Evolutionary conservation across 2,888 invertebrate genomes (phyloP), one percentile per base, ranked within the genome.

Genomic region (Drosophila neutralis): DNA sequence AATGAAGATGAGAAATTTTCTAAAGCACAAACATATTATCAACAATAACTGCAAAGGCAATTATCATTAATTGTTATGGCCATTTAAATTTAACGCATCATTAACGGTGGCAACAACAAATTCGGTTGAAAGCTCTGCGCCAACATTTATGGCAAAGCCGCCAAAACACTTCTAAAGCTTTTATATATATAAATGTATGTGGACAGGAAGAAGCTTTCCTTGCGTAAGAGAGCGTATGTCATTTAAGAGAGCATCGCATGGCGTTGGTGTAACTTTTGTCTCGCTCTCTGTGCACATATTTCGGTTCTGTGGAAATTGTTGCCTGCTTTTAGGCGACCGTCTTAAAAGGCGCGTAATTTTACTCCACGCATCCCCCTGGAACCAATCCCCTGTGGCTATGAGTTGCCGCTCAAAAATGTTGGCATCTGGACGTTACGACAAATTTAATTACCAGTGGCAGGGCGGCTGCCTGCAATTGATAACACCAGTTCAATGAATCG

Each of bases 51-150:
- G 88, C 49, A 79, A 79, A 73, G 70, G 76, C 82, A 86, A 90
- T 90, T 88, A 90, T 72, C 90, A 76, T 90, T 90, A 87, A 87
- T 90, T 88, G 89, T 89, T 83, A 83, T 83, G 62, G 83, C 81
- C 87, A 88, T 87, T 87, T 90, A 87, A 87, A 87, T 87, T 90
- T 88, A 90, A 87, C 89, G 90, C 90, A 86, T 90, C 90, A 90
- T 87, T 87, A 90, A 88, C 81, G 65, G 45, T 62, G 67, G 49
- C 73, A 38, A 31, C 64, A 38, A 56, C 74, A 70, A 66, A 57
- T 45, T 54, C 38, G 42, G 48, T 24, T 15, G 18, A 69, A 76
- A 76, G 86, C 83, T 84, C 54, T 7, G 0, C 33, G 35, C 38
- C 40, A 24, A n/a, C 56, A 57, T 71, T 80, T 73, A 80, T 75